Percentiles rank a stretch among this genome's conserved stretches.
Conservation (phyloP, 1,140 invertebrate genomes). For the Scaptomyza hsui region DNA sequence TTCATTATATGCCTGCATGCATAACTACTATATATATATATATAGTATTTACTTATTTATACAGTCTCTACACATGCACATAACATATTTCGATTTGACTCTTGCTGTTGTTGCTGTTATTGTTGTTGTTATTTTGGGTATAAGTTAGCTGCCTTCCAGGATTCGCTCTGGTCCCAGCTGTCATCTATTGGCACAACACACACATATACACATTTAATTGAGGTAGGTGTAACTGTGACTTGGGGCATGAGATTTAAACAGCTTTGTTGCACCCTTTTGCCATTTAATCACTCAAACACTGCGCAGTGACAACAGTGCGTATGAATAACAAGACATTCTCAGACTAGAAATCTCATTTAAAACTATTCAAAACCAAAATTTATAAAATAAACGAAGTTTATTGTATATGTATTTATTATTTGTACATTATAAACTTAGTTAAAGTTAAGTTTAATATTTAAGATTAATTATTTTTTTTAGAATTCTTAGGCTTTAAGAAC, state of each 20-base stretch:
- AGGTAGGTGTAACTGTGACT: neutral
- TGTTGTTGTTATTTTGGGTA: conserved; percentile 13
- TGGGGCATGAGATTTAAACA: conserved; percentile 17
- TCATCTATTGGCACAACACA: conserved; percentile 1
- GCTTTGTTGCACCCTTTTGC: conserved; percentile 28
- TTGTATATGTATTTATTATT: no score
- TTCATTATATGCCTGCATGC: conserved; percentile 1
- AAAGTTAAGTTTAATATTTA: no score
- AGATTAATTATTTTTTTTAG: no score
- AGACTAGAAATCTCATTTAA: no score
- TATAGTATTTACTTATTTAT: conserved; percentile 32
- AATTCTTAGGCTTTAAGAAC: no score
- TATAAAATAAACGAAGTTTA: no score
- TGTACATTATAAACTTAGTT: no score
- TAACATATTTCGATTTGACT: conserved; percentile 7
- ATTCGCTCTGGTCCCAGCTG: conserved; percentile 1
- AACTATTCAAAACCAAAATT: no score
- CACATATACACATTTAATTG: neutral
- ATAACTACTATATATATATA: conserved; percentile 10
- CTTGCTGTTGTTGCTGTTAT: neutral
- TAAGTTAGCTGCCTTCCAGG: neutral
- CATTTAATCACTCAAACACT: conserved; percentile 24
- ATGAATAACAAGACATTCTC: conserved; percentile 8
- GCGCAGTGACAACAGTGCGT: conserved; percentile 7
- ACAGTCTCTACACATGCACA: neutral